These are phyloP conservation scores for Zenarchopterus dispar DNA, from an alignment of 2,797 vertebrate species.

Conservation along the genomic window DNA sequence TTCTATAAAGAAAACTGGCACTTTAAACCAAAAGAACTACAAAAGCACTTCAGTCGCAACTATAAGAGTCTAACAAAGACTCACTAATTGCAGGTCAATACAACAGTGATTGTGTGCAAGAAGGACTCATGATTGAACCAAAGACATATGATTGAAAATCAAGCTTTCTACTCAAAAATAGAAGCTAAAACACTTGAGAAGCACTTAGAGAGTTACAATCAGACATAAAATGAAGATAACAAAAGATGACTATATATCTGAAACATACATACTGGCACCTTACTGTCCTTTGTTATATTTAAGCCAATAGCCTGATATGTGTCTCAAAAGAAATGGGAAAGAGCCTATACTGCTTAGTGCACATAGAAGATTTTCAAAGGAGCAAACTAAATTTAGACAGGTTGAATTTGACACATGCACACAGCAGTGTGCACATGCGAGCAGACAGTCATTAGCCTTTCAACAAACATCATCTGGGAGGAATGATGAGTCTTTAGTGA, in stretches of 20 bases:
- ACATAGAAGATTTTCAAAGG: conserved; percentile 26
- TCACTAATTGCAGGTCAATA: conserved; percentile 17
- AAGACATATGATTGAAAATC: neutral
- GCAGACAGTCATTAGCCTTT: conserved; percentile 59
- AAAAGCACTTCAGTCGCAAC: neutral
- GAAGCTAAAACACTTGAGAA: conserved; percentile 8
- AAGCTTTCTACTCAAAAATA: conserved; percentile 17
- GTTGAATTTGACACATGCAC: conserved; percentile 54
- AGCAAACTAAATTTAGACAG: conserved; percentile 66
- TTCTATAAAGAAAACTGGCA: neutral
- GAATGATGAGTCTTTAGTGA: conserved; percentile 65
- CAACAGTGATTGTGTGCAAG: neutral
- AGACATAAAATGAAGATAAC: conserved; percentile 20
- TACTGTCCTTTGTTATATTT: conserved; percentile 4
- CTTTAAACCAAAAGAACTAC: conserved; percentile 5
- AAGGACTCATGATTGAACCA: neutral
- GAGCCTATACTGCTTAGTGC: conserved; percentile 17
- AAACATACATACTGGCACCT: too few relatives aligned
- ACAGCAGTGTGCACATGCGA: conserved; percentile 27
- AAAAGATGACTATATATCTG: conserved; percentile 8
- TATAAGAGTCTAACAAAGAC: neutral
- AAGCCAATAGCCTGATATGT: conserved; percentile 49
- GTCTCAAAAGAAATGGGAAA: conserved; percentile 32
- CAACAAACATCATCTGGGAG: conserved; percentile 67
- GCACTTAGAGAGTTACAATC: conserved; percentile 15